Base-by-base conservation (phyloP, 2,113 vertebrate genomes). In the Labeo catla region DNA sequence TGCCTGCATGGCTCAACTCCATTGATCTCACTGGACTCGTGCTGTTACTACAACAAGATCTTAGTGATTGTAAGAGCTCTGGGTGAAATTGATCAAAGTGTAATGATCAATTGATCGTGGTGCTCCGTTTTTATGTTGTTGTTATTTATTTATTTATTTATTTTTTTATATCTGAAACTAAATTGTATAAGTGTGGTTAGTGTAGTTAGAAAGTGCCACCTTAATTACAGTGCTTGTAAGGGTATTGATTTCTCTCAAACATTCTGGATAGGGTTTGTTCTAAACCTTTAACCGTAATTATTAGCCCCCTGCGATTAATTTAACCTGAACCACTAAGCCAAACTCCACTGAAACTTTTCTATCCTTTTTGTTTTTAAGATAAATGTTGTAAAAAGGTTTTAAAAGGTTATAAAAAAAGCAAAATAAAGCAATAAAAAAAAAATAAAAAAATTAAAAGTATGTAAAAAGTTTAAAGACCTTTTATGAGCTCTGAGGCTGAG, bases 11-110 rank as follows among this genome's bases (percentile, higher is more conserved):
- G 36, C 34, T 43, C 12, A 13, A 12, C 77, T 61, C 10, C 1
- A 80, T 80, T 80, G 77, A 80, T 80, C 19, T 80, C 19, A 45
- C 39, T 61, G 54, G 36, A 61, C 36, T 23, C 59, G 39, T 63
- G 77, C 54, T 45, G 77, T 45, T 80, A 39, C 54, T 39, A 54
- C 47, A 28, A 57, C 50, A n/a, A 8, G 6, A 80, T 61, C 36
- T 61, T 15, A 13, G 57, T 59, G 52, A 78, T 57, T 78, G 52
- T 73, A 59, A 78, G 9, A 21, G 6, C 52, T 59, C 16, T 59
- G 76, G 19, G 50, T 77, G 76, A 19, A 74, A 49, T 15, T 50
- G 45, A 28, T 12, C 73, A 0, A 21, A 76, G 19, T 43, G 39
- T 21, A 73, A 73, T 73, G 39, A 23, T 50, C n/a, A 50, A n/a